Conservation (phyloP, 2,888 invertebrate genomes). For the Ariolimax columbianus region DNA sequence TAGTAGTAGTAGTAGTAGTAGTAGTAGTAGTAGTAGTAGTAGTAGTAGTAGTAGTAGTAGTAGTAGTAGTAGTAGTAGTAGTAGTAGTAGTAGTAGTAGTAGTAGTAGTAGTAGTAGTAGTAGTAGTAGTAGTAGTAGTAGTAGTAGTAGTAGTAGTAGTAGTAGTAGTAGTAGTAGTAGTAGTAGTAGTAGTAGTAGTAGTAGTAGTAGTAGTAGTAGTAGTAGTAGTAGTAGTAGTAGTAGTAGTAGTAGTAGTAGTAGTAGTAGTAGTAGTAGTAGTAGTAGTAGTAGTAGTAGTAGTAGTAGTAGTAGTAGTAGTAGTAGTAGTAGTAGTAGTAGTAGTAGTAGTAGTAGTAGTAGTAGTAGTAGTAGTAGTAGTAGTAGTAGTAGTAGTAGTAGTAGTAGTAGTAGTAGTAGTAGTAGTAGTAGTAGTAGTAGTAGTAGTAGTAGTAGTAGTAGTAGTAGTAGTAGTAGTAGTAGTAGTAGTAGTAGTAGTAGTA, state of each 20-base stretch:
- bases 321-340: neutral
- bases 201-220: neutral
- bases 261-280: neutral
- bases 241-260: conserved; percentile 11
- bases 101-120: conserved; percentile 29
- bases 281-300: neutral
- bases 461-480: neutral
- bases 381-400: neutral
- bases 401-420: conserved; percentile 12
- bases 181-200: neutral
- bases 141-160: conserved; percentile 16
- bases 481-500: neutral
- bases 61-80: conserved; percentile 38
- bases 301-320: neutral
- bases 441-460: neutral
- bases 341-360: conserved; percentile 10
- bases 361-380: neutral
- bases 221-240: neutral
- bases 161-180: neutral
- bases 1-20: neutral
- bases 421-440: neutral
- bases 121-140: conserved; percentile 30
- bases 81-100: conserved; percentile 28
- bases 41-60: no score
- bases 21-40: neutral